Evolutionary conservation across 64 coral and sea anemone genomes (phyloP).

Genomic region (Montipora cactus): DNA sequence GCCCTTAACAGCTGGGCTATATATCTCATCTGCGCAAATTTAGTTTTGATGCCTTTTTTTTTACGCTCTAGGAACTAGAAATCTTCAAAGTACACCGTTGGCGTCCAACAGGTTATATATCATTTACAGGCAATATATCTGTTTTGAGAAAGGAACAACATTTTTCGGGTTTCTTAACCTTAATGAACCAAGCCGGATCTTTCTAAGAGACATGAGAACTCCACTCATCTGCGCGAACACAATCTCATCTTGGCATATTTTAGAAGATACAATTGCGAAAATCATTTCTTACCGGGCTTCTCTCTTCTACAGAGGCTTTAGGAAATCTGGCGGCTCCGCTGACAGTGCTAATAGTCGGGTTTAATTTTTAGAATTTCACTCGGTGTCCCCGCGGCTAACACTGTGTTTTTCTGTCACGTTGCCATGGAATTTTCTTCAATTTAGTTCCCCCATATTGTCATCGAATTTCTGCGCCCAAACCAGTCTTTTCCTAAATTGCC

Average conservation of each 20-base stretch:
- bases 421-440: neutral
- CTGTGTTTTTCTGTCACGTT: neutral
- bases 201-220: neutral
- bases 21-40: neutral
- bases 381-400: too few species aligned
- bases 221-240: neutral
- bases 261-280: neutral
- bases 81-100: neutral
- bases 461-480: neutral
- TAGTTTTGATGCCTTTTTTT: neutral
- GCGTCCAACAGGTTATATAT: neutral
- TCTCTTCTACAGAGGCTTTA: neutral
- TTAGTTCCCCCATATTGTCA: neutral
- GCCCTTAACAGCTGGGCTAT: neutral
- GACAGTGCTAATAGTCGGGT: too few species aligned
- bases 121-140: neutral
- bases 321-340: neutral
- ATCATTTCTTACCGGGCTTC: neutral
- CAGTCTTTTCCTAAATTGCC: neutral
- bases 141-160: neutral
- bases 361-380: too few species aligned
- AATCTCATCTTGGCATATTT: neutral
- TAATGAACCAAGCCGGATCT: neutral
- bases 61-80: neutral
- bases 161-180: neutral